These are phyloP conservation scores for Chelon auratus DNA, from an alignment of 2,797 vertebrate genomes.

Conservation along the genomic window DNA sequence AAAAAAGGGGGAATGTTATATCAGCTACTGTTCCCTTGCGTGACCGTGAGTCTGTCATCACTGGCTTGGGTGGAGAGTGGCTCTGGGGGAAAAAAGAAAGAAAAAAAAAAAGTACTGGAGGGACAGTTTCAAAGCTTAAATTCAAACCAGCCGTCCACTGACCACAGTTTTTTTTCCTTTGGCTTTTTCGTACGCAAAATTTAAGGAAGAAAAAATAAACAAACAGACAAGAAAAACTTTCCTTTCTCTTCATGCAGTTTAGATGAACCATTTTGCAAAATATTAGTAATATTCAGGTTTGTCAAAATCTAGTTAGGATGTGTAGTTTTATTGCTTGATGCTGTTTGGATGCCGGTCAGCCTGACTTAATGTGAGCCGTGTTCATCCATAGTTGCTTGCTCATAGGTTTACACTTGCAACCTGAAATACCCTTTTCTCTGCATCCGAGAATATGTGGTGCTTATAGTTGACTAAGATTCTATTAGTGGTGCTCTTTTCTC, in stretches of 20 bases:
- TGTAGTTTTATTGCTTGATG: slow-evolving; percentile 11
- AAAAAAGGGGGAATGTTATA: slow-evolving; percentile 12
- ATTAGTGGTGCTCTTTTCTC: slow-evolving; percentile 12
- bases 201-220: neutral
- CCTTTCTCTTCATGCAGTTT: slow-evolving; percentile 22
- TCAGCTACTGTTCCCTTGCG: slow-evolving; percentile 20
- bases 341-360: slow-evolving; percentile 12
- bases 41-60: slow-evolving; percentile 18
- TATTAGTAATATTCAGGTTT: slow-evolving; percentile 9
- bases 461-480: neutral
- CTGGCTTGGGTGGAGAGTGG: slow-evolving; percentile 13
- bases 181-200: neutral
- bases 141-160: slow-evolving; percentile 45
- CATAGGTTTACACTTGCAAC: too few species aligned
- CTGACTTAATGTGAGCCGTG: neutral
- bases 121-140: slow-evolving; percentile 40
- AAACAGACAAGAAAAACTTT: neutral
- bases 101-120: slow-evolving; percentile 36
- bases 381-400: neutral
- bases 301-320: slow-evolving; percentile 4
- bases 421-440: too few species aligned
- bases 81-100: slow-evolving; percentile 13
- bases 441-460: neutral
- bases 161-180: slow-evolving; percentile 31
- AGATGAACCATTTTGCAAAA: slow-evolving; percentile 27